A percentile compares a stretch with the other conserved stretches of the same genome.
phyloP scores from a whole-genome alignment of 1,140 invertebrate species.

The Megathymus violae region DNA sequence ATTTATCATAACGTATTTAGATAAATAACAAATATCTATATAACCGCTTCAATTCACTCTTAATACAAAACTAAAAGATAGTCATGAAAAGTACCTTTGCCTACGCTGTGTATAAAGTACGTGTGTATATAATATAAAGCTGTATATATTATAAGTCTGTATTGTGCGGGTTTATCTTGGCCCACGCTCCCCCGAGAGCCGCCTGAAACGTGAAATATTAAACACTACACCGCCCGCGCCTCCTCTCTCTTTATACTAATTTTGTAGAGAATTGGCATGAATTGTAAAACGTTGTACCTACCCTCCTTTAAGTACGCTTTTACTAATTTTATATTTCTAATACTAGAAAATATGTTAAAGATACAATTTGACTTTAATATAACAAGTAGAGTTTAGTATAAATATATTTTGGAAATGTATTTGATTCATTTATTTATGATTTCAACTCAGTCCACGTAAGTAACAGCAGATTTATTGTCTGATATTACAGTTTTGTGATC shows the following conservation, averaged over 20 bases:
- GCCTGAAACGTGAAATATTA: slow-evolving; percentile 67
- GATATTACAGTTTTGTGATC: no score
- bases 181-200: slow-evolving; percentile 58
- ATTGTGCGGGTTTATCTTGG: slow-evolving; percentile 39
- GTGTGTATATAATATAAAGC: slow-evolving; percentile 15
- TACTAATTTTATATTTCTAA: no score
- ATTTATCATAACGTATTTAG: no score
- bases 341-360: no score
- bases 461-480: no score
- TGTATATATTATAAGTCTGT: slow-evolving; percentile 17
- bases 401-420: no score
- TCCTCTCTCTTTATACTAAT: slow-evolving; percentile 37
- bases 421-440: no score
- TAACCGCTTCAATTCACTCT: not conserved
- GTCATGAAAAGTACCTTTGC: slow-evolving; percentile 2
- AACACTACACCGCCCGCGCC: slow-evolving; percentile 48
- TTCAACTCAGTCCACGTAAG: no score
- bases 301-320: no score
- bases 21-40: not conserved
- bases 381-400: no score
- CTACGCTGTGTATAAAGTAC: slow-evolving; percentile 12
- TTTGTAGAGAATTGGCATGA: slow-evolving; percentile 24
- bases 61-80: not conserved
- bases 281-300: no score
- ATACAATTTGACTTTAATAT: no score